These are phyloP conservation scores for Anolis apletophallus DNA, from an alignment of 2,797 vertebrate genomes.

Conservation along the genomic window DNA sequence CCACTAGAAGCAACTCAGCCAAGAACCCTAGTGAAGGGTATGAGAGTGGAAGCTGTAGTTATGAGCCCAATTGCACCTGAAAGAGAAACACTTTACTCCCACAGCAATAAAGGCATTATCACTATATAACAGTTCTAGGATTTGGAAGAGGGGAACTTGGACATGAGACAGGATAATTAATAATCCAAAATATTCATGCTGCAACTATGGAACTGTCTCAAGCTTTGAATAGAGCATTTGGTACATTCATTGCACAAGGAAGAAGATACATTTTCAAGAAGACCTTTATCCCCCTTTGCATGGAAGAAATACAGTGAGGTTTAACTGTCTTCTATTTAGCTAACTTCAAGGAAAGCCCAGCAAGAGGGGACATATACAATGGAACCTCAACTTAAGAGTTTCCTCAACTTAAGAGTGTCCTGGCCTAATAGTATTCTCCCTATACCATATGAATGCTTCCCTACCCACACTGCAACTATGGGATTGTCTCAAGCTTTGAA, in stretches of 20 bases:
- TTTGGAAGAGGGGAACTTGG: neutral
- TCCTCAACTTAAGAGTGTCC: too few relatives aligned
- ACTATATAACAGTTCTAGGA: neutral
- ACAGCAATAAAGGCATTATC: neutral
- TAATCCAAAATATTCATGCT: neutral
- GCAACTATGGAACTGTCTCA: neutral
- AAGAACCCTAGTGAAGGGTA: too few relatives aligned
- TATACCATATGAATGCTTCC: too few relatives aligned
- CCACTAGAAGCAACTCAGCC: too few relatives aligned
- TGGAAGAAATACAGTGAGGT: conserved; percentile 30
- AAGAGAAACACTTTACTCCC: neutral
- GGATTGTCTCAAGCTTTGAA: too few relatives aligned
- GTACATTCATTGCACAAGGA: neutral
- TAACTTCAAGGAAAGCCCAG: conserved; percentile 38
- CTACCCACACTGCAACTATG: too few relatives aligned
- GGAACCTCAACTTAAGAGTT: too few relatives aligned
- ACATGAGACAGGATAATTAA: neutral
- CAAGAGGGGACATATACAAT: conserved; percentile 33
- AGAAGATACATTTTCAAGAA: conserved; percentile 1
- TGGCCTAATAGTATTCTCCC: too few relatives aligned
- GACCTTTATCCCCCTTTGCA: conserved; percentile 1
- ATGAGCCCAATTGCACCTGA: neutral
- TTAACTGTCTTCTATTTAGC: conserved; percentile 20
- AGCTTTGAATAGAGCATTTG: neutral
- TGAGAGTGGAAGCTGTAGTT: too few relatives aligned